A percentile compares a stretch with the other conserved stretches of the same genome.
These are phyloP conservation scores for Pygocentrus nattereri DNA, from an alignment of 2,797 vertebrate species.

Conservation along the genomic window DNA sequence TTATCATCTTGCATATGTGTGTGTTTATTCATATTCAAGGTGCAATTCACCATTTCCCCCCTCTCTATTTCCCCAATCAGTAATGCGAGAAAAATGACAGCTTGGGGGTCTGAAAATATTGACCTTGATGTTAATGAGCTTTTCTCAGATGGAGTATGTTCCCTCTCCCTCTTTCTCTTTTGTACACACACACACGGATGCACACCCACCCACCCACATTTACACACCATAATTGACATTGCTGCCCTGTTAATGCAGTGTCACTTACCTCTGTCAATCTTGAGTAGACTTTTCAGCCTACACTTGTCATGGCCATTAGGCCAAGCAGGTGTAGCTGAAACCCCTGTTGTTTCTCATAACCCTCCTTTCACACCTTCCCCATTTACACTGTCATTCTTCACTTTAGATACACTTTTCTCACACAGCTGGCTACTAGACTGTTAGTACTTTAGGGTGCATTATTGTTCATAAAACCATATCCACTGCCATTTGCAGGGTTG, in stretches of 20 bases:
- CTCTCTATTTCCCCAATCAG: conserved; percentile 50
- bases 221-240: conserved; percentile 69
- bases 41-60: conserved; percentile 45
- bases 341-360: conserved; percentile 55
- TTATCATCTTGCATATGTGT: conserved; percentile 44
- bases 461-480: conserved; percentile 12
- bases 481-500: not conserved
- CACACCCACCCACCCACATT: not conserved
- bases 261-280: conserved; percentile 78
- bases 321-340: conserved; percentile 53
- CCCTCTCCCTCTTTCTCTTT: conserved; percentile 49
- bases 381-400: conserved; percentile 63
- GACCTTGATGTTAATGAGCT: conserved; percentile 82
- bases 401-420: conserved; percentile 60
- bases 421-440: conserved; percentile 55
- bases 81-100: conserved; percentile 73
- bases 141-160: conserved; percentile 68
- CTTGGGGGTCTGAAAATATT: conserved; percentile 76
- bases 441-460: conserved; percentile 29
- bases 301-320: conserved; percentile 69
- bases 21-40: conserved; percentile 21
- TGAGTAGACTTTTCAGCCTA: conserved; percentile 63
- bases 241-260: conserved; percentile 61
- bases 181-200: not conserved
- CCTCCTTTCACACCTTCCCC: conserved; percentile 42